phyloP scores from a whole-genome alignment of 1,140 invertebrate species.

The Orchestia grillus region DNA sequence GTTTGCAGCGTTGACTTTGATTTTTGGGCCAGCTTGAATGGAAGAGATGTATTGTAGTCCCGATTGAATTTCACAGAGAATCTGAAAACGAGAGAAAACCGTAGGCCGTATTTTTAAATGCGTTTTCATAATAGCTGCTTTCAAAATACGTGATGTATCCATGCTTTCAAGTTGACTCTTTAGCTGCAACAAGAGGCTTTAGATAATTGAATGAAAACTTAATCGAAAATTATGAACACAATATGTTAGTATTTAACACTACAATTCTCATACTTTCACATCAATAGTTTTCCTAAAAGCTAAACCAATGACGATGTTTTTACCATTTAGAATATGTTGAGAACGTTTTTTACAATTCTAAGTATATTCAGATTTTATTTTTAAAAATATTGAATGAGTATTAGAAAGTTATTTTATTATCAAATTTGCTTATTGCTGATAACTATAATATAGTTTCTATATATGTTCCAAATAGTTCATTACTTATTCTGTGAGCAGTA shows the following conservation, averaged over 20 bases:
- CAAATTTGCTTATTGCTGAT: neutral
- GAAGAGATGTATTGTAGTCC: neutral
- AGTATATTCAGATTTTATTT: neutral
- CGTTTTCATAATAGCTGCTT: neutral
- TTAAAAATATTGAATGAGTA: neutral
- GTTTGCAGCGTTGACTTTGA: neutral
- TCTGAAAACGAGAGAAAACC: neutral
- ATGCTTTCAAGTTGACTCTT: neutral
- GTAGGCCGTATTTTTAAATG: neutral
- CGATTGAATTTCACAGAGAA: neutral
- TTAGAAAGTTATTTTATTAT: neutral
- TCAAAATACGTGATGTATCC: too few relatives aligned
- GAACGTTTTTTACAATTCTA: neutral
- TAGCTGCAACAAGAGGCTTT: neutral
- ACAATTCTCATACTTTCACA: neutral
- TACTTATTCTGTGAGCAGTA: neutral
- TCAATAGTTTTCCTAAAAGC: neutral
- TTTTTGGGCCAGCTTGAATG: neutral
- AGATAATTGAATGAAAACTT: neutral
- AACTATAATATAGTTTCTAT: neutral
- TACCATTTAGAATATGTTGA: neutral
- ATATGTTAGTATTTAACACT: neutral
- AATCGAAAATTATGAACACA: neutral
- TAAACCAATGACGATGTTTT: too few relatives aligned
- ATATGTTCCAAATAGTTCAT: neutral